phyloP scores from a whole-genome alignment of 35 echinoderm and acorn worm genomes.

The Apostichopus japonicus region DNA sequence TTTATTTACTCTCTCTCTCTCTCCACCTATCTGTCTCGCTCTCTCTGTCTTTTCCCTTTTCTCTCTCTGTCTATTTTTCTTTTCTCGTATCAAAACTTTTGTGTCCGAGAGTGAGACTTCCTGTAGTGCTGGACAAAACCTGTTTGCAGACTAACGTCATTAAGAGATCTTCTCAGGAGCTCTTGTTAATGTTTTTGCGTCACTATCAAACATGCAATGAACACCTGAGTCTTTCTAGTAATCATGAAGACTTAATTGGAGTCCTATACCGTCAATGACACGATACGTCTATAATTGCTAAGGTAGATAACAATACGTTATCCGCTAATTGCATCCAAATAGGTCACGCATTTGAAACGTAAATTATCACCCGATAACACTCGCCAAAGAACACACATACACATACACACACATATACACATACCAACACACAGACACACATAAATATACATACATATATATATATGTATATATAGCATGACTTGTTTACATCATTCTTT shows the following conservation, averaged over 20 bases:
- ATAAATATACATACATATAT: too few relatives aligned
- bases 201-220: background rate
- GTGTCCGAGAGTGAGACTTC: conserved; percentile 36
- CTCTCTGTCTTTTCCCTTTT: background rate
- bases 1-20: background rate
- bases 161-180: conserved; percentile 1
- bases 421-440: too few relatives aligned
- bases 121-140: background rate
- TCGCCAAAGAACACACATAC: background rate
- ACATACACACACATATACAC: too few relatives aligned
- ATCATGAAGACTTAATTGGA: conserved; percentile 41
- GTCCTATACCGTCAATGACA: background rate
- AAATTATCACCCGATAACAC: background rate
- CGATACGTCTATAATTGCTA: background rate
- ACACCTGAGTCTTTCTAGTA: conserved; percentile 40
- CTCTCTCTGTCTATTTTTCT: background rate
- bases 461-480: background rate
- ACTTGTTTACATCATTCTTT: background rate
- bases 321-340: conserved; percentile 19
- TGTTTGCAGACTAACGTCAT: conserved; percentile 20
- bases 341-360: background rate
- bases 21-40: background rate
- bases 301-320: conserved; percentile 8
- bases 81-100: background rate
- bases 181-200: conserved; percentile 42